A percentile compares a stretch with the other conserved stretches of the same genome.
These are phyloP conservation scores for Gallinago media DNA, from an alignment of 2,113 vertebrate species.

Conservation along the genomic window DNA sequence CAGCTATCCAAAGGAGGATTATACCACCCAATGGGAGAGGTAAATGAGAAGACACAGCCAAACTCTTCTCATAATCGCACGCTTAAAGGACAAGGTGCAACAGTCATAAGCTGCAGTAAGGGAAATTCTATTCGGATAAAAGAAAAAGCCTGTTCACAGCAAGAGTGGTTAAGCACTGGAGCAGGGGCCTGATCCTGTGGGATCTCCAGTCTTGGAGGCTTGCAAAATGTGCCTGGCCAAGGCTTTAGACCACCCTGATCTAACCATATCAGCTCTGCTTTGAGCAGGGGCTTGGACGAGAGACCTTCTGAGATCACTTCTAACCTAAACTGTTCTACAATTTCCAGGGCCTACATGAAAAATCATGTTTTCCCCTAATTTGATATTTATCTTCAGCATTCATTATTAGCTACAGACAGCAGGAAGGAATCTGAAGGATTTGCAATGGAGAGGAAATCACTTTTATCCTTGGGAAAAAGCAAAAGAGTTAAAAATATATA, in stretches of 20 bases:
- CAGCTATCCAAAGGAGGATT: background rate
- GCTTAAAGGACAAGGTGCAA: background rate
- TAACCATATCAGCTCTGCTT: background rate
- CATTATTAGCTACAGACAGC: background rate
- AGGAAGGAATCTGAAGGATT: background rate
- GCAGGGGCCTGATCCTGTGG: background rate
- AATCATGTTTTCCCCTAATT: background rate
- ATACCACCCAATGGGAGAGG: background rate
- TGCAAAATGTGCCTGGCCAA: background rate
- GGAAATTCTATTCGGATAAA: background rate
- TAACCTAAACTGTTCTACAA: fast-evolving
- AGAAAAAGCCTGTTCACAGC: background rate
- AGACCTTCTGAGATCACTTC: background rate
- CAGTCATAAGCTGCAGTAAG: background rate
- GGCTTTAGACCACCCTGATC: background rate
- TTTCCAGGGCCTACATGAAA: background rate
- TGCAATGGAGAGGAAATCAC: background rate
- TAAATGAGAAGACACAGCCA: background rate
- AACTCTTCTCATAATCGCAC: background rate
- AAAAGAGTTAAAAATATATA: fast-evolving
- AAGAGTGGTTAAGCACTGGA: slow-evolving; percentile 63
- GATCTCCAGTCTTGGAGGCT: background rate
- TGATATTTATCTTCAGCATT: background rate
- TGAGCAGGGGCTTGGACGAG: background rate
- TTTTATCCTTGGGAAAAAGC: background rate